phyloP scores from a whole-genome alignment of 2,888 invertebrate species.

The Busseola fusca region DNA sequence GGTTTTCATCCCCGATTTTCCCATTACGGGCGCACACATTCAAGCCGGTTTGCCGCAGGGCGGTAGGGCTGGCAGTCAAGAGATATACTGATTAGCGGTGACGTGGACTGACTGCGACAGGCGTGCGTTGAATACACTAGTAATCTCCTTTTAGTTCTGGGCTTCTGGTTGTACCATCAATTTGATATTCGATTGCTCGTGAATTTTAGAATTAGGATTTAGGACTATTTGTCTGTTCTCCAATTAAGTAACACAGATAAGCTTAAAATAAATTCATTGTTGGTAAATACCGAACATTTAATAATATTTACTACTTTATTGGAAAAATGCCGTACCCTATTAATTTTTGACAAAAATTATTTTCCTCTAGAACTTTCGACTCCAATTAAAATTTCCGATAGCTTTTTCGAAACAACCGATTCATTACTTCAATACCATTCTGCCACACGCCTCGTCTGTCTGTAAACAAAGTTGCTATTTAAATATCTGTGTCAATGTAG shows the following conservation, averaged over 20 bases:
- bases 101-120: conserved; percentile 64
- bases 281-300: not conserved
- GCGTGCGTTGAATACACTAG: conserved; percentile 70
- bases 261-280: not conserved
- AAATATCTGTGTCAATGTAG: conserved; percentile 59
- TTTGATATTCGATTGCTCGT: conserved; percentile 37
- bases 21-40: conserved; percentile 64
- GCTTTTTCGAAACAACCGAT: conserved; percentile 43
- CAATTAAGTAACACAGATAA: not conserved
- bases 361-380: conserved; percentile 34
- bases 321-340: conserved; percentile 17
- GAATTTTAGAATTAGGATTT: not conserved
- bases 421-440: conserved; percentile 57
- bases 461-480: conserved; percentile 53
- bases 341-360: conserved; percentile 32
- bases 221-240: not conserved
- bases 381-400: conserved; percentile 53
- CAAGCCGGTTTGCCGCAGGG: conserved; percentile 52
- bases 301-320: not conserved
- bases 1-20: conserved; percentile 58
- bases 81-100: conserved; percentile 80
- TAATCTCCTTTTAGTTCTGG: conserved; percentile 58
- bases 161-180: conserved; percentile 47
- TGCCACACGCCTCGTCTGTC: conserved; percentile 44
- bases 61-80: conserved; percentile 66